phyloP scores from a whole-genome alignment of 2,113 vertebrate species.

The Marmota flaviventris region DNA sequence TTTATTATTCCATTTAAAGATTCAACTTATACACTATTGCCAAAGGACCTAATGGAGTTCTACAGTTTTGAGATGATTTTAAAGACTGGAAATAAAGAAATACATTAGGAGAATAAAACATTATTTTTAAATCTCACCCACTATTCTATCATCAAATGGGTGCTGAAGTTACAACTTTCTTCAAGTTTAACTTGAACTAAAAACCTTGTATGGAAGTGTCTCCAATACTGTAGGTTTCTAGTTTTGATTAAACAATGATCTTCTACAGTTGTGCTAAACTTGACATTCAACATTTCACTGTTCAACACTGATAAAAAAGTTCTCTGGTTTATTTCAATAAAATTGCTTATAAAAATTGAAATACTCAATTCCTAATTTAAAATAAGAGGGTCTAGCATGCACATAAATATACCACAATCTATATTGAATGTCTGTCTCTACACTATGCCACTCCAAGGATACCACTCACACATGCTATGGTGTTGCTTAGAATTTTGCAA shows the following conservation, averaged over 20 bases:
- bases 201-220: constrained; percentile 4
- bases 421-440: background rate
- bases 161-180: background rate
- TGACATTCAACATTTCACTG: background rate
- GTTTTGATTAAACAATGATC: background rate
- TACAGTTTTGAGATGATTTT: constrained; percentile 40
- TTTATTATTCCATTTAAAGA: constrained; percentile 30
- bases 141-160: background rate
- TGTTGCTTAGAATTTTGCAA: background rate
- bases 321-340: constrained; percentile 35
- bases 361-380: background rate
- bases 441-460: background rate
- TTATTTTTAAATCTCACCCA: background rate
- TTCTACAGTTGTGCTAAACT: background rate
- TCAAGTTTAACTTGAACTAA: background rate
- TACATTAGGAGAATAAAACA: background rate
- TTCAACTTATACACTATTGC: background rate
- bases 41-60: background rate
- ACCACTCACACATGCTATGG: background rate
- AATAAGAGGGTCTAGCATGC: background rate
- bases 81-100: constrained; percentile 30
- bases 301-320: constrained; percentile 8
- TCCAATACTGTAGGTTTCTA: background rate
- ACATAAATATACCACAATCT: background rate
- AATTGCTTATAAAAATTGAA: constrained; percentile 15